Evolutionary conservation across 2,113 vertebrate genomes (phyloP).

Genomic region (Crotalus tigris): DNA sequence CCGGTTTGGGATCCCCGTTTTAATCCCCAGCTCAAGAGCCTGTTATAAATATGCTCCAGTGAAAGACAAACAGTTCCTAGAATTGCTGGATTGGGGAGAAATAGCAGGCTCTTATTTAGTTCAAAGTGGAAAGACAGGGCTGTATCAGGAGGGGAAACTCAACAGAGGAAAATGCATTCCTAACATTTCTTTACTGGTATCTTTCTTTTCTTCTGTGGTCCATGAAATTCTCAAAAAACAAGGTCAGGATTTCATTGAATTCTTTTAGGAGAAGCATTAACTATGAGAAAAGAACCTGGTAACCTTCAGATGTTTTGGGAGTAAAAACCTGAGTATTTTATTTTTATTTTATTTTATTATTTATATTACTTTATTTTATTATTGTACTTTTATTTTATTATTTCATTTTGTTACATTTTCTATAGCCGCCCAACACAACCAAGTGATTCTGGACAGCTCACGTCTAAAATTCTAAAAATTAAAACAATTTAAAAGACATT

Average conservation of each 20-base stretch:
- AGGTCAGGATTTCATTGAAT: background rate
- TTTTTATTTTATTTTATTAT: background rate
- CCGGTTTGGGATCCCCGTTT: conserved; percentile 1
- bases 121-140: background rate
- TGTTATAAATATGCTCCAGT: background rate
- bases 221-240: background rate
- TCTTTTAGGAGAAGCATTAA: background rate
- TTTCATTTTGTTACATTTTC: background rate
- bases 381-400: background rate
- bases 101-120: conserved; percentile 2
- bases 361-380: background rate
- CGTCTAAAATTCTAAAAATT: background rate
- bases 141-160: background rate
- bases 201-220: background rate
- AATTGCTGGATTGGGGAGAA: background rate
- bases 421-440: background rate
- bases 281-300: background rate
- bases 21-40: background rate
- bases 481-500: background rate
- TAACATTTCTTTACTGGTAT: background rate
- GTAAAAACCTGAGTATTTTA: background rate
- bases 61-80: conserved; percentile 11
- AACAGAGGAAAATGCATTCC: background rate
- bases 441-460: background rate
- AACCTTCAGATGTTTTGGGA: background rate